Evolutionary conservation across 2,797 vertebrate genomes (phyloP), one percentile per base, ranked within the genome.

Genomic region (Pipistrellus pipistrellus): DNA sequence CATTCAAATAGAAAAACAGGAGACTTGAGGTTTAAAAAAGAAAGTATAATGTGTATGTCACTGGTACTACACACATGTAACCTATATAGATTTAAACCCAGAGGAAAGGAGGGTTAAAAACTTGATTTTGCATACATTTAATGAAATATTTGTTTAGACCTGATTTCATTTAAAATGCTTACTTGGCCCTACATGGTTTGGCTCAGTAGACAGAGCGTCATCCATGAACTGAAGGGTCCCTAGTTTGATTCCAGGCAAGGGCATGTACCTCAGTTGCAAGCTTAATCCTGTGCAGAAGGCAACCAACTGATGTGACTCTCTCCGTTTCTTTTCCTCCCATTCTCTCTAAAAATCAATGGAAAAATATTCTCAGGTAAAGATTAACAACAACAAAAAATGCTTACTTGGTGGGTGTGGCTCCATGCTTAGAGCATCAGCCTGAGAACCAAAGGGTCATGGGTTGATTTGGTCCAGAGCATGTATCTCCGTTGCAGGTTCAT

Each of bases 141-240:
- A 78, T 76, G 71, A 82, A 82, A 21, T 78, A 94, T 69, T 84
- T 89, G 51, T 57, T 44, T 55, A 80, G 27, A 57, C 25, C 18
- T 76, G 15, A 27, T 93, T 90, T 85, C 69, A 89, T 44, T 96
- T 51, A 44, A 96, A 88, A 89, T n/a, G 3, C 62, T 82, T 62
- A 76, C 25, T 87, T 84, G 32, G 27, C 59, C 14, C 62, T 64
- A n/a, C 14, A 30, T n/a, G 30, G 6, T 64, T n/a, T 64, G 6
- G 62, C 62, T 64, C 62, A 64, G 27, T 15, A n/a, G 15, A 17
- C n/a, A 64, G 62, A 64, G 62, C 6, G 7, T 64, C 62, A 30
- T n/a, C 62, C 62, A 64, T 14, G 13, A 30, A n/a, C 14, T n/a
- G 14, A 64, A 64, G 15, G 62, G 15, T 64, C 30, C 14, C 30